Evolutionary conservation across 2,113 vertebrate species (phyloP), one percentile per base, ranked within the genome.

Genomic region (Gyps fulvus): DNA sequence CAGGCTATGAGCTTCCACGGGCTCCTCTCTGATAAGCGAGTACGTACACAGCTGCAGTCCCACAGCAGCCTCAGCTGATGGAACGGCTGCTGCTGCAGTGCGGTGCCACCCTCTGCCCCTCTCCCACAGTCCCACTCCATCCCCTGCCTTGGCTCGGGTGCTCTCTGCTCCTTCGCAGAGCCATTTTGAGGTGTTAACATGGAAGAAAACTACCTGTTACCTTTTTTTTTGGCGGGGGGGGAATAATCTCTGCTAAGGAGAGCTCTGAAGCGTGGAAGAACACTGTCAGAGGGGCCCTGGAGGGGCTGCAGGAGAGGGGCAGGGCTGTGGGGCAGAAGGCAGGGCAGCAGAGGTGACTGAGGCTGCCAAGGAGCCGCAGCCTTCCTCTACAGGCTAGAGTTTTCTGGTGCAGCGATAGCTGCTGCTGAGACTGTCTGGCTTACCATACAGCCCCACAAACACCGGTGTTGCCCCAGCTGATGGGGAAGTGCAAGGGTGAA

Each of bases 21-120:
- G 61, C 80, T 97, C 54, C 80, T 95, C 69, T 95, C 31, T 3
- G 52, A 66, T 83, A 57, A 73, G 79, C 49, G 3, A 32, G 76
- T 82, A 27, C 65, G 69, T 82, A 27, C 70, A 61, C 90, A 96
- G 93, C 93, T 96, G 90, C 66, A 83, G 80, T 80, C 66, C 95
- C 90, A 82, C 16, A 0, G 73, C 87, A 96, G 89, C 65, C 84
- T 65, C n/a, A 79, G 70, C 78, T 93, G 87, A 93, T 67, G 70
- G 43, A 94, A 32, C 4, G 9, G 87, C 84, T 89, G 62, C 83
- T 43, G 73, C 69, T 85, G 70, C 21, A 11, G 66, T 14, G 45
- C 9, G 2, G 36, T 70, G 49, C 40, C 52, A 61, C 43, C 4
- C 3, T 16, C 65, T 91, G 52, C 29, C 40, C 29, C 62, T 82